Evolutionary conservation across 2,113 vertebrate species (phyloP).

Genomic region (Serinus canaria): DNA sequence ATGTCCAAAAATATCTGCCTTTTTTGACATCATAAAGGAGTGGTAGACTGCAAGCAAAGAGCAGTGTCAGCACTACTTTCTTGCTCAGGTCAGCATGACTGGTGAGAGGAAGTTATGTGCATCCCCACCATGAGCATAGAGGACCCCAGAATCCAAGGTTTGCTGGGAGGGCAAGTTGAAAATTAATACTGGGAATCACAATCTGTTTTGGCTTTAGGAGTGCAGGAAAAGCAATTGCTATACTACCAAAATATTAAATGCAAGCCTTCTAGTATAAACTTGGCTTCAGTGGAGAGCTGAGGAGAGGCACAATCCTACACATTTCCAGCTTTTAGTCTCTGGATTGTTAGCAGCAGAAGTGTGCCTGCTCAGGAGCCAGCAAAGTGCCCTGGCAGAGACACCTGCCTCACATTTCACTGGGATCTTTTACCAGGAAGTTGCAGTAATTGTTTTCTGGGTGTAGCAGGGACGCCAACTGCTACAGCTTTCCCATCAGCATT

Average conservation of each 20-base stretch:
- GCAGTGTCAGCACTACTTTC: neutral
- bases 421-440: neutral
- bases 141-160: neutral
- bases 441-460: neutral
- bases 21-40: neutral
- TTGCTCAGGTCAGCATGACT: neutral
- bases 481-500: neutral
- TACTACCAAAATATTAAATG: neutral
- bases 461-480: neutral
- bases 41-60: neutral
- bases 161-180: neutral
- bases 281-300: neutral
- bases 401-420: neutral
- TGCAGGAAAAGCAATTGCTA: neutral
- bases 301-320: neutral
- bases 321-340: neutral
- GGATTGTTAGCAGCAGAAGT: neutral
- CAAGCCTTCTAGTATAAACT: neutral
- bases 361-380: neutral
- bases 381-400: neutral
- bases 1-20: neutral
- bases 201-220: neutral
- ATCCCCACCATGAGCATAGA: neutral
- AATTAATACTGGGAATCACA: neutral
- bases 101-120: neutral